Evolutionary conservation across 2,113 vertebrate species (phyloP), one percentile per base, ranked within the genome.

Genomic region (Dolichotis patagonum): DNA sequence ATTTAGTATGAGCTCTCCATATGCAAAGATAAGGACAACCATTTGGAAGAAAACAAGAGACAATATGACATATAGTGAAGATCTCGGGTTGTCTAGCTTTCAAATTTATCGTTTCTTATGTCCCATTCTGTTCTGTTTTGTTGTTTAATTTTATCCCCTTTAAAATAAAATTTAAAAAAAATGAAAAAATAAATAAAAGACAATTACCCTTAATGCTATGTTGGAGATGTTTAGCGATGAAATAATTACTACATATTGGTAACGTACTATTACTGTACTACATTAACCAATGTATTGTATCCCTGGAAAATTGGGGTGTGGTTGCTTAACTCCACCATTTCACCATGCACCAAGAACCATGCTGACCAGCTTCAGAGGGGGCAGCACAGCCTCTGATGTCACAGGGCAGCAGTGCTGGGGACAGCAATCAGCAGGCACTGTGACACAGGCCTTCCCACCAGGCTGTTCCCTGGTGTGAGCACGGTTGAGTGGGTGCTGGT

Each of bases 201-300:
- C 19, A 38, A 80, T 83, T 46, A 56, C 71, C 30, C 30, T 65
- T 90, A 95, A 62, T 62, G 13, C 26, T 56, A 12, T 73, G 30
- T 84, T 84, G 26, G 46, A 95, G 77, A 73, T 43, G 13, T 19
- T 96, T 88, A 49, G 54, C 84, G 88, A 90, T 58, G 63, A 85
- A 30, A 88, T 91, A 12, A 56, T 78, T 85, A 65, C 81, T 81
- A 65, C 67, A 20, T 30, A 56, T 41, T 67, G 84, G 67, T 88
- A 60, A 71, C 13, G 62, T 52, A 41, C 65, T 26, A 60, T 22
- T 13, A 60, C 22, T 62, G 60, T 62, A 60, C 19, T 28, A 78
- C 20, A 35, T 90, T 86, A 35, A 41, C 22, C 83, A 82, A 49
- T 38, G 26, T 46, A 14, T 77, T 46, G 11, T 24, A 3, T 17